phyloP scores from a whole-genome alignment of 1,140 invertebrate species.

The Drosophila watanabei region DNA sequence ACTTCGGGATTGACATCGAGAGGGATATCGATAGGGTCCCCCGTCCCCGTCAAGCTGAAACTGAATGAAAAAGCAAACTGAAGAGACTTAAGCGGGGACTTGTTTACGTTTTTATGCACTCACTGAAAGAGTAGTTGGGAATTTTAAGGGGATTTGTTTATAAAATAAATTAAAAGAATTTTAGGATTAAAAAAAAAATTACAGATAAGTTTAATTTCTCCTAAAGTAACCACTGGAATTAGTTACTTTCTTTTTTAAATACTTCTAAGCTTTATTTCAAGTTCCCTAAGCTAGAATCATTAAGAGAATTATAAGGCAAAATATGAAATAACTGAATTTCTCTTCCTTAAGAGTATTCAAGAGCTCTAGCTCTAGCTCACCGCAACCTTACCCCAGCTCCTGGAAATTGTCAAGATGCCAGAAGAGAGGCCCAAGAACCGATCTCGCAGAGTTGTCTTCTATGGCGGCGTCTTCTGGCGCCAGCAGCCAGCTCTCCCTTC shows the following conservation, averaged over 20 bases:
- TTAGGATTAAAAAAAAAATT: too few species aligned
- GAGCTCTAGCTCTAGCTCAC: too few species aligned
- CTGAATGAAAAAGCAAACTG: constrained; percentile 32
- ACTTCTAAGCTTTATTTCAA: too few species aligned
- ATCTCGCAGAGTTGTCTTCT: constrained; percentile 40
- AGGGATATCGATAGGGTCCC: constrained; percentile 26
- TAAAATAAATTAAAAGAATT: fast-evolving
- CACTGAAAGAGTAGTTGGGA: neutral
- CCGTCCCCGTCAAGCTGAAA: neutral
- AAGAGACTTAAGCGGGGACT: neutral
- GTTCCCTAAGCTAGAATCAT: fast-evolving
- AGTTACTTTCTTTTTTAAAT: too few species aligned
- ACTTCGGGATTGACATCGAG: constrained; percentile 25
- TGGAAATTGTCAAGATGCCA: constrained; percentile 45
- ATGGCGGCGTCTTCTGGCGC: constrained; percentile 67
- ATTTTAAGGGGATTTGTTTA: neutral
- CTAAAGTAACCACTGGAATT: neutral
- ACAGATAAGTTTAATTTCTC: neutral
- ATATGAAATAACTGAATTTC: fast-evolving
- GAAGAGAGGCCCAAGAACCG: constrained; percentile 20
- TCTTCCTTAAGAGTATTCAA: constrained; percentile 3
- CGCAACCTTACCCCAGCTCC: constrained; percentile 3
- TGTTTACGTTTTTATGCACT: constrained; percentile 31
- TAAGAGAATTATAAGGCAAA: neutral
- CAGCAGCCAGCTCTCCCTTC: constrained; percentile 39